Evolutionary conservation across 2,113 vertebrate species (phyloP), one percentile per base, ranked within the genome.

Genomic region (Myrmecophaga tridactyla): DNA sequence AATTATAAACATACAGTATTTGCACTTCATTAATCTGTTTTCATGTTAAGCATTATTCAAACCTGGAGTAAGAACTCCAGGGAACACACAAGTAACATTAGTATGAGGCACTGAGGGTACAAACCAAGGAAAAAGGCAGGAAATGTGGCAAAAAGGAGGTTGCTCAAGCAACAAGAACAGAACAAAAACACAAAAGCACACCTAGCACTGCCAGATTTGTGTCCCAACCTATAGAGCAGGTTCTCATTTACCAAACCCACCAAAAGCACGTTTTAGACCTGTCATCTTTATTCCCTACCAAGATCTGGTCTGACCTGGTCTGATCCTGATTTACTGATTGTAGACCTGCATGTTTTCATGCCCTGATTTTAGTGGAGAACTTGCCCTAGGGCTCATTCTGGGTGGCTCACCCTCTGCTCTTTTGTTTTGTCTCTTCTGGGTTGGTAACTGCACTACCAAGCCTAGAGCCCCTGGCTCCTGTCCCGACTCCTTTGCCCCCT

Each of bases 21-120:
- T 94, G 62, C 13, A 20, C 6, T 78, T 86, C 63, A 76, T 89
- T 63, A 65, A 65, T 90, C 62, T 94, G n/a, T 72, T 86, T 92
- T 95, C 10, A 12, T 60, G 63, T 51, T 56, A 62, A 83, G 56
- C 34, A 36, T 63, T 72, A 34, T 31, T 90, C 34, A 67, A 10
- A 69, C 23, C 48, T 46, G 23, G 84, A 63, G 36, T 58, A 39
- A 12, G 34, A 63, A 85, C 53, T 60, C 43, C 4, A 76, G 39
- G 75, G 21, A 41, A 63, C 14, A 34, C 48, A 34, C 1, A 56
- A 29, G 17, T 18, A 62, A 63, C 67, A 15, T 23, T 48, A 8
- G 12, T 43, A 39, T 2, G 11, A 67, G 29, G 63, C 46, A 78
- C 39, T 8, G 14, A 46, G n/a, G 17, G 3, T 62, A 6, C 34